Evolutionary conservation across 2,888 invertebrate genomes (phyloP).

Genomic region (Pollenia griseotomentosa): DNA sequence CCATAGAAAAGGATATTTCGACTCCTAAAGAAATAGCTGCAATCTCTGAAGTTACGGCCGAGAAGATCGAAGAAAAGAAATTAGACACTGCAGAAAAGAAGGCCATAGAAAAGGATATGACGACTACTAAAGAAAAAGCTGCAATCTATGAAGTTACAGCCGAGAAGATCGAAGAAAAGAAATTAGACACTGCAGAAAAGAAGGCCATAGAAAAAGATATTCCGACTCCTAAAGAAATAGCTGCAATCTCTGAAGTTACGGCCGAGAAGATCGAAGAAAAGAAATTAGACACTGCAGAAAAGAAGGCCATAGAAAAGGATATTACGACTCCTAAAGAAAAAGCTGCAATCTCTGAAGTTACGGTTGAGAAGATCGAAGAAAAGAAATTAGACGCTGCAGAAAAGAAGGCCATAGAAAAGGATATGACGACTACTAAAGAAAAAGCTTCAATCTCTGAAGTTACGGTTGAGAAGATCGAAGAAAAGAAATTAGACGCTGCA

Average conservation of each 20-base stretch:
- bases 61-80: conserved; percentile 38
- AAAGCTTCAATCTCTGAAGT: conserved; percentile 57
- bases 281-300: conserved; percentile 32
- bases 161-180: conserved; percentile 59
- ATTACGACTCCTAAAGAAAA: conserved; percentile 25
- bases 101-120: conserved; percentile 38
- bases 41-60: conserved; percentile 5
- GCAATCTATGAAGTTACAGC: conserved; percentile 48
- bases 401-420: conserved; percentile 16
- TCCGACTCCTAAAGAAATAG: conserved; percentile 17
- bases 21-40: conserved; percentile 3
- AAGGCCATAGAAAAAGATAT: conserved; percentile 12
- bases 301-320: conserved; percentile 17
- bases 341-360: conserved; percentile 42
- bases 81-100: conserved; percentile 6
- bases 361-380: conserved; percentile 55
- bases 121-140: conserved; percentile 25
- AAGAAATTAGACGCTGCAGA: conserved; percentile 41
- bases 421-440: background rate
- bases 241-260: conserved; percentile 42
- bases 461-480: conserved; percentile 50
- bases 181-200: conserved; percentile 40
- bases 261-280: conserved; percentile 60
- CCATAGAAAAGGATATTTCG: conserved; percentile 46
- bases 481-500: conserved; percentile 43